Percentiles rank a stretch among this genome's conserved stretches.
These are phyloP conservation scores for Acanthacorydalis orientalis DNA, from an alignment of 2,888 invertebrate genomes.

Conservation along the genomic window DNA sequence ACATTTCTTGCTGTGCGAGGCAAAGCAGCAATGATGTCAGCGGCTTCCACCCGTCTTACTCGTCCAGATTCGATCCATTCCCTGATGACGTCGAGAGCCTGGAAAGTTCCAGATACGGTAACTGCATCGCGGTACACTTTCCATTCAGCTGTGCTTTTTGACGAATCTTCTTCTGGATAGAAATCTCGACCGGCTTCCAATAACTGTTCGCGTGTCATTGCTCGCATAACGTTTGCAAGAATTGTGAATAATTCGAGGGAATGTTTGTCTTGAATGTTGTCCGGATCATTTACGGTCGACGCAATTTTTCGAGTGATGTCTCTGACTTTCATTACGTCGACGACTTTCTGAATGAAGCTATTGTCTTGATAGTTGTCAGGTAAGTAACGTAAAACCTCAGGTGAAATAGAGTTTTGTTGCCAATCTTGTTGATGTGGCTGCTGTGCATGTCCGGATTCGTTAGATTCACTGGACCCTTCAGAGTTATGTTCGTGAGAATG, in stretches of 20 bases:
- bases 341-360: too few species aligned
- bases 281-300: constrained; percentile 30
- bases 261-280: constrained; percentile 35
- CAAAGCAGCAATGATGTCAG: constrained; percentile 35
- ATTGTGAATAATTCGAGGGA: constrained; percentile 47
- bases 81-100: constrained; percentile 42
- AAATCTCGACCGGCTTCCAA: constrained; percentile 33
- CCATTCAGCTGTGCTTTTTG: constrained; percentile 32
- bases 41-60: constrained; percentile 38
- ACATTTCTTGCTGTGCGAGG: constrained; percentile 39
- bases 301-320: constrained; percentile 1
- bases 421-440: too few species aligned
- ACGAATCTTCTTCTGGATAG: constrained; percentile 19
- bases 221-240: constrained; percentile 36
- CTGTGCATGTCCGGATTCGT: too few species aligned
- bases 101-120: constrained; percentile 48
- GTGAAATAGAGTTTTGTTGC: too few species aligned
- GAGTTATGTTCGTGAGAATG: constrained; percentile 2
- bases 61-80: constrained; percentile 39
- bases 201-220: constrained; percentile 44
- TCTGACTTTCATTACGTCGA: not conserved
- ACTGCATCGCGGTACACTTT: constrained; percentile 47
- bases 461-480: constrained; percentile 4
- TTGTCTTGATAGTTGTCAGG: too few species aligned
- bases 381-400: too few species aligned